Percentiles rank a stretch among this genome's conserved stretches.
Evolutionary conservation across 2,888 invertebrate species (phyloP).

Genomic region (Pollenia labialis): DNA sequence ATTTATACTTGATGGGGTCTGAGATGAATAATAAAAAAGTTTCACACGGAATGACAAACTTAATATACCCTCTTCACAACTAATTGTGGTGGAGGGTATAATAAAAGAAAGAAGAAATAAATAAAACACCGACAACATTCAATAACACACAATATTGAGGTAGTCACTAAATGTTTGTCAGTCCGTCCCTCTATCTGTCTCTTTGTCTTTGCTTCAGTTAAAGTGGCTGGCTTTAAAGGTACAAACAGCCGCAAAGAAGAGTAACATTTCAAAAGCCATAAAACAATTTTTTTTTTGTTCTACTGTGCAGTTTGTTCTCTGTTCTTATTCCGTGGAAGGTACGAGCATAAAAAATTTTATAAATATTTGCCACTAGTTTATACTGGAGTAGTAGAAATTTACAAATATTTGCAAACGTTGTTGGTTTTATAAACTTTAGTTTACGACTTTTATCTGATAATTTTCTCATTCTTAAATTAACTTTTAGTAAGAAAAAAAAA

Average conservation of each 20-base stretch:
- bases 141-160: constrained; percentile 66
- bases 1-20: too few species aligned
- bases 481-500: constrained; percentile 29
- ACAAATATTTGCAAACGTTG: background rate
- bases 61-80: too few species aligned
- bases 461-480: constrained; percentile 24
- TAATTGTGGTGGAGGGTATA: too few species aligned
- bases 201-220: background rate
- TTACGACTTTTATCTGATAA: constrained; percentile 39
- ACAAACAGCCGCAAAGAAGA: background rate
- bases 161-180: constrained; percentile 50
- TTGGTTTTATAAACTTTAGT: constrained; percentile 34
- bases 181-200: background rate
- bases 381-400: background rate
- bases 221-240: constrained; percentile 32
- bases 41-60: too few species aligned
- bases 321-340: background rate
- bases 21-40: too few species aligned
- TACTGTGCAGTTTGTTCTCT: constrained; percentile 6
- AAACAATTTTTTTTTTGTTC: constrained; percentile 34
- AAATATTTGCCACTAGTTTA: constrained; percentile 23
- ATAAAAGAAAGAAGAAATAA: constrained; percentile 34
- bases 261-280: constrained; percentile 27
- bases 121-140: constrained; percentile 57
- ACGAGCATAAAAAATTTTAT: background rate